Base-by-base conservation (phyloP, 1,140 invertebrate species). In the Neodiprion pinetum region DNA sequence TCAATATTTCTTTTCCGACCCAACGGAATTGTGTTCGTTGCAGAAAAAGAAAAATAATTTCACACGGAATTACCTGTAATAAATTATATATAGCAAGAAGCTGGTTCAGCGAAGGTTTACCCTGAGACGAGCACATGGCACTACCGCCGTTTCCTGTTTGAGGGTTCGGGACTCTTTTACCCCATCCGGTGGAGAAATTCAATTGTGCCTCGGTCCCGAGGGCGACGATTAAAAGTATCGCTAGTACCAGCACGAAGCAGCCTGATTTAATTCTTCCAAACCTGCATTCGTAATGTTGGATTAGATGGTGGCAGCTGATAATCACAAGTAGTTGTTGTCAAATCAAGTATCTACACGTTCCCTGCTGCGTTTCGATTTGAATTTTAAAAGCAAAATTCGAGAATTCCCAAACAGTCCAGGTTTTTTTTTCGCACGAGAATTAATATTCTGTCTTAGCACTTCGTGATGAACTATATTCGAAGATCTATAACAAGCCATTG, bases 171-270 rank as follows among this genome's bases (percentile, higher is more conserved):
- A 74, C 84, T 49, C 86, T 80, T 71, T 88, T 88, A 12, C 82
- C 84, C 87, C 87, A 88, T 9, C 84, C 86, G 61, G 85, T 86
- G 2, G 87, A 88, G 75, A 86, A 88, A 69, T 85, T 88, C 21
- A 88, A 72, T 65, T 88, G 87, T 53, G 80, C 83, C 67, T 86
- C 81, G 9, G 75, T 71, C 1, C 70, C 67, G 65, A 23, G 40
- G 17, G 75, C 40, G 14, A 84, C 10, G 10, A 75, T 79, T 66
- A 84, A 74, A 53, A 75, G 83, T 40, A 80, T 67, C 70, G 83
- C 72, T 40, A 83, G 61, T 48, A 80, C 48, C 67, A 79, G 12
- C 17, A 74, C 67, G 40, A 80, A 40, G 7, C 80, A 73, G 8
- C 72, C 73, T 9, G 74, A 28, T 17, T 65, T 40, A 74, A 76